Evolutionary conservation across 2,888 invertebrate genomes (phyloP).

Genomic region (Xestia rhomboidea): DNA sequence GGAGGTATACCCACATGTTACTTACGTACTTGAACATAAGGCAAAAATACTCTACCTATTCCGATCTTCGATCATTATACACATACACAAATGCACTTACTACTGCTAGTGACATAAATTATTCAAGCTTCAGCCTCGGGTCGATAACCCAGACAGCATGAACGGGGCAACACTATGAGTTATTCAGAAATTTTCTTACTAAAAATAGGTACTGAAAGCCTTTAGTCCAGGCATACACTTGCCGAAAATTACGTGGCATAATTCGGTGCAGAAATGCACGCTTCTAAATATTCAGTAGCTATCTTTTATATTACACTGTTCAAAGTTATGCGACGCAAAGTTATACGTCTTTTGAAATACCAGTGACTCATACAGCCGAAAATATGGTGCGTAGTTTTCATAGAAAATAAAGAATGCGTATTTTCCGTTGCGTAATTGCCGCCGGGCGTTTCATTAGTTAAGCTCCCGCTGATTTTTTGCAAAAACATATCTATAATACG

Average conservation of each 20-base stretch:
- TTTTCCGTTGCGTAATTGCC: background rate
- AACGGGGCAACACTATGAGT: slow-evolving; percentile 74
- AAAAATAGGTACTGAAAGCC: slow-evolving; percentile 73
- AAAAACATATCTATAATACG: too few relatives aligned
- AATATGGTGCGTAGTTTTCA: background rate
- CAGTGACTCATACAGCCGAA: background rate
- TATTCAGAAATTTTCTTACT: slow-evolving; percentile 71
- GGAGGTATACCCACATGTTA: background rate
- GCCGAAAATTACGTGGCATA: background rate
- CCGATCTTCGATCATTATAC: slow-evolving; percentile 6
- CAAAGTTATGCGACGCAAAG: background rate
- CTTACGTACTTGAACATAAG: background rate
- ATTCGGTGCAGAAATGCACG: background rate
- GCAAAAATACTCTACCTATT: background rate
- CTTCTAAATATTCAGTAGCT: background rate
- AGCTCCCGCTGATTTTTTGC: background rate
- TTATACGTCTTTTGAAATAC: background rate
- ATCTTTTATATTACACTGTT: background rate
- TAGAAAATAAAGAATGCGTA: background rate
- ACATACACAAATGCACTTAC: slow-evolving; percentile 68
- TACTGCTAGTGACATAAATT: slow-evolving; percentile 77
- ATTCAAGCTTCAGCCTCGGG: slow-evolving; percentile 77
- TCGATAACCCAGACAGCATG: slow-evolving; percentile 80
- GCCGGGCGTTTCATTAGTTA: background rate
- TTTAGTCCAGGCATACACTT: background rate